Evolutionary conservation across 1,140 invertebrate genomes (phyloP).

Genomic region (Steinernema khuongi): DNA sequence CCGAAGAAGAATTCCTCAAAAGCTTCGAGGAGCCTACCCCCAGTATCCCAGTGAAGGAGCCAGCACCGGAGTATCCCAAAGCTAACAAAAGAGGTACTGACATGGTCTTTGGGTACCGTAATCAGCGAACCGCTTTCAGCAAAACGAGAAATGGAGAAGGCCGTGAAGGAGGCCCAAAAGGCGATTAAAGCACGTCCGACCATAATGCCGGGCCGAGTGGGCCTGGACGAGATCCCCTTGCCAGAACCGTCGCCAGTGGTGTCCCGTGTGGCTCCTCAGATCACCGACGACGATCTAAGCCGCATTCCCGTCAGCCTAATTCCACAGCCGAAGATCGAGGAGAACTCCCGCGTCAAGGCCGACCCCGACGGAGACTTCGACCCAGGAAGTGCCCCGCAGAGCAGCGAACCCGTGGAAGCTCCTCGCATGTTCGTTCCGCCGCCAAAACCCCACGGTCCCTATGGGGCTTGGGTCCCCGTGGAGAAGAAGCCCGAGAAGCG

Average conservation of each 20-base stretch:
- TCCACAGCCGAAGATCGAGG: background rate
- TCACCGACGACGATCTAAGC: background rate
- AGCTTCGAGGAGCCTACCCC: background rate
- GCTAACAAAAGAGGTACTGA: background rate
- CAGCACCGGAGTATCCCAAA: background rate
- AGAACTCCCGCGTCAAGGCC: background rate
- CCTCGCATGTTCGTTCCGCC: background rate
- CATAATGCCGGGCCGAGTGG: background rate
- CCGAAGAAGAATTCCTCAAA: background rate
- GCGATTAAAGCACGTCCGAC: background rate
- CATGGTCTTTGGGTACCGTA: background rate
- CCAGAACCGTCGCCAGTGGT: background rate
- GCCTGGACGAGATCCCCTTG: background rate
- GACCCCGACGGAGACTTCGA: background rate
- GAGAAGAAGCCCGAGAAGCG: background rate
- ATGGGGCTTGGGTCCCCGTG: background rate
- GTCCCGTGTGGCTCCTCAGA: background rate
- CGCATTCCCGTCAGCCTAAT: background rate
- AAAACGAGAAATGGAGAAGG: background rate
- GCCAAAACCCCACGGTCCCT: background rate
- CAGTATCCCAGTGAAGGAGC: background rate
- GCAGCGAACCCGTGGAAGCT: slow-evolving; percentile 8
- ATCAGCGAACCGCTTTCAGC: background rate
- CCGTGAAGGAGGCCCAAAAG: background rate
- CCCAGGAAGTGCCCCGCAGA: slow-evolving; percentile 19